Base-by-base conservation (phyloP, 2,797 vertebrate genomes). In the Danio albolineatus region DNA sequence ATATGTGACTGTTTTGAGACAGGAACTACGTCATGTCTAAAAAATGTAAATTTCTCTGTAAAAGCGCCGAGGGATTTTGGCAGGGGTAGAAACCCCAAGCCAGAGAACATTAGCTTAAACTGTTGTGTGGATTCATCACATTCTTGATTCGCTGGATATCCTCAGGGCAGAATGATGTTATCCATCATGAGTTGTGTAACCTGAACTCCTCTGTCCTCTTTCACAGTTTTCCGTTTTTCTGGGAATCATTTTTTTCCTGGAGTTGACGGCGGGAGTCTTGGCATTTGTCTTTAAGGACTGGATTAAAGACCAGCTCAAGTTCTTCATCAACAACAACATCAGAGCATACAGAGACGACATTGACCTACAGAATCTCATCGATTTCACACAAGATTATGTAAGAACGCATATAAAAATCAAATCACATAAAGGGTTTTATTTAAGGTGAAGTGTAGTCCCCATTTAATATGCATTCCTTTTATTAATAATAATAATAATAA, bases 281-380 rank as follows among this genome's bases (percentile, higher is more conserved):
- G 98, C 98, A 4, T 99, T 99, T 85, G 98, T 99, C 88, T 99
- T 99, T 92, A 99, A 99, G 93, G 97, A 99, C 89, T 99, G 98
- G 98, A 99, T 99, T 92, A 98, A 98, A 91, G 98, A 99, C 90
- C 98, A 99, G 92, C 96, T 99, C 73, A 97, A 99, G 90, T 96
- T 98, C 89, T 99, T 99, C 86, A 99, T 99, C 87, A 98, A 99
- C 94, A 99, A 98, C 94, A 99, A 99, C 92, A 98, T 99, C 88
- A 93, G 97, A 86, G 98, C 98, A 0, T 99, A 99, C 91, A 89
- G 98, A 88, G 98, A 99, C 60, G 98, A 99, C 91, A 99, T 99
- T 51, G 98, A 99, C 89, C 94, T 99, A 77, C 98, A 99, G 90
- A 99, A 99, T 91, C 96, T 99, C 84, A 99, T 99, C 87, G 98